Evolutionary conservation across 53 echinoderm and acorn worm species (phyloP).

Genomic region (Holothuria scabra): DNA sequence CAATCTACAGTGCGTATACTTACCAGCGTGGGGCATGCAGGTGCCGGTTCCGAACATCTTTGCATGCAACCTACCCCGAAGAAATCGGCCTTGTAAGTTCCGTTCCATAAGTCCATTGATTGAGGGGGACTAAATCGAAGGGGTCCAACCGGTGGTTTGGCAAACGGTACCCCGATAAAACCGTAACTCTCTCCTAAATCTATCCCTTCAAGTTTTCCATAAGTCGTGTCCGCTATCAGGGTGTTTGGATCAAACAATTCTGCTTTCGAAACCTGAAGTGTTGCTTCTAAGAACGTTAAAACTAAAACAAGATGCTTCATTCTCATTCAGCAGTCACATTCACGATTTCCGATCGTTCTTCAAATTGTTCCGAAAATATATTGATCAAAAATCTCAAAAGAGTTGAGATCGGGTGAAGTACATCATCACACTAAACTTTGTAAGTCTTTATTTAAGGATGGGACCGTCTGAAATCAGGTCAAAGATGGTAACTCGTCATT

Average conservation of each 20-base stretch:
- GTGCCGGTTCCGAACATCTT: not conserved
- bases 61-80: conserved; percentile 4
- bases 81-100: not conserved
- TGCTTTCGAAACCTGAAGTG: too few relatives aligned
- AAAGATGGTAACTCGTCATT: too few relatives aligned
- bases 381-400: too few relatives aligned
- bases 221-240: not conserved
- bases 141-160: not conserved
- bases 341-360: too few relatives aligned
- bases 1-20: not conserved
- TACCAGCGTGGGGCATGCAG: not conserved
- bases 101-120: not conserved
- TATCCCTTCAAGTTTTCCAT: not conserved
- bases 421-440: too few relatives aligned
- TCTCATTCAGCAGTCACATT: too few relatives aligned
- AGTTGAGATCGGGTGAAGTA: too few relatives aligned
- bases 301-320: too few relatives aligned
- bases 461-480: too few relatives aligned
- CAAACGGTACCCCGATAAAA: not conserved
- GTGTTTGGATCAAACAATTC: conserved; percentile 4
- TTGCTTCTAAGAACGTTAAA: too few relatives aligned
- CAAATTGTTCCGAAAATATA: too few relatives aligned
- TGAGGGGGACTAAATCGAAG: not conserved
- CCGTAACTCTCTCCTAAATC: conserved; percentile 3
- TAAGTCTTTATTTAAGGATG: too few relatives aligned